Percentiles rank a stretch among this genome's conserved stretches.
Conservation (phyloP, 2,888 invertebrate genomes). For the Limnephilus auricula region DNA sequence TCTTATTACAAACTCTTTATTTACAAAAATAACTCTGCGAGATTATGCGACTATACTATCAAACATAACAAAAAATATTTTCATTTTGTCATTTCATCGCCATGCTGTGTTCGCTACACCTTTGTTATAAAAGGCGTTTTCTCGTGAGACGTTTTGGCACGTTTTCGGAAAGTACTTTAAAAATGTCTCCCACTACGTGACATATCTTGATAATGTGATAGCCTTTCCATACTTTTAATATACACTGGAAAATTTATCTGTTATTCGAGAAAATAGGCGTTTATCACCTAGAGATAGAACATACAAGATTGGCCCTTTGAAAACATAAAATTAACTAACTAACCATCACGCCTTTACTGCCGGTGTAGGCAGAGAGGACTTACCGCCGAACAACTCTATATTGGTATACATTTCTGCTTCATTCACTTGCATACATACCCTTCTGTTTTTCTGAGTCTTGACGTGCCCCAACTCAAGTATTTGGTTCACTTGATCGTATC, state of each 20-base stretch:
- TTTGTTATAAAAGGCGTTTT: background rate
- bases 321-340: background rate
- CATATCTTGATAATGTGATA: constrained; percentile 29
- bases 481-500: too few relatives aligned
- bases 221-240: constrained; percentile 5
- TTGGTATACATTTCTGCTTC: too few relatives aligned
- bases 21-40: too few relatives aligned
- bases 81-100: background rate
- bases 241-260: background rate
- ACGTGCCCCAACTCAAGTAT: too few relatives aligned
- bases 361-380: too few relatives aligned
- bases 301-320: background rate
- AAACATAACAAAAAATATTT: too few relatives aligned
- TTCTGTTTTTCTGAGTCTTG: too few relatives aligned
- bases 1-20: too few relatives aligned
- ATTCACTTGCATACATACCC: too few relatives aligned
- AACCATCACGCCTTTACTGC: too few relatives aligned
- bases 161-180: constrained; percentile 20
- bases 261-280: background rate
- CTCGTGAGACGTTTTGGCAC: constrained; percentile 26
- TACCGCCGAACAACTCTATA: too few relatives aligned
- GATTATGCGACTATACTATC: too few relatives aligned
- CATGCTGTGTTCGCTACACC: background rate
- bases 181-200: constrained; percentile 34
- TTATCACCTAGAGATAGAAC: background rate